Conservation (phyloP, 2,113 vertebrate genomes). For the Puffinus mauretanicus region DNA sequence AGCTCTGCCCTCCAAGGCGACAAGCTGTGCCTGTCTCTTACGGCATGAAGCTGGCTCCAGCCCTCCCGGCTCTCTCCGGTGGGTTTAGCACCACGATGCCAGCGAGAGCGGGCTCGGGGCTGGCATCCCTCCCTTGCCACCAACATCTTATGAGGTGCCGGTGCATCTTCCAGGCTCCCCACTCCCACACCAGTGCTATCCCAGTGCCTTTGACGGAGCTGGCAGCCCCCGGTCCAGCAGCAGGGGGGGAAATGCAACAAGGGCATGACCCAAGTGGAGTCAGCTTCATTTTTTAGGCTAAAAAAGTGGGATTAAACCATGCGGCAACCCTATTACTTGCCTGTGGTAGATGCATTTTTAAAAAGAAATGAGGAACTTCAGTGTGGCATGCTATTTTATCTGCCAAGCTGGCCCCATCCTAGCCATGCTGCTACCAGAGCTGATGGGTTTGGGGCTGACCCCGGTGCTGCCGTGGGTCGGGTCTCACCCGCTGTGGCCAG, state of each 20-base stretch:
- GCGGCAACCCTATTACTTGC: accelerated
- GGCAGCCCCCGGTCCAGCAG: not conserved
- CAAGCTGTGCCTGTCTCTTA: not conserved
- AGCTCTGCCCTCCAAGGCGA: not conserved
- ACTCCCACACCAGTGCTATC: not conserved
- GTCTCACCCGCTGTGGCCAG: not conserved
- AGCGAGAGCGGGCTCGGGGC: accelerated
- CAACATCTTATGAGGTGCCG: accelerated
- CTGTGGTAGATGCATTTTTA: not conserved
- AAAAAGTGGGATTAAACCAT: not conserved
- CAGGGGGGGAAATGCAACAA: too few species aligned
- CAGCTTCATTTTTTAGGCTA: not conserved
- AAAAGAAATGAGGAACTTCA: not conserved
- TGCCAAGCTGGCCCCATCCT: not conserved
- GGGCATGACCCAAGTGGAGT: accelerated
- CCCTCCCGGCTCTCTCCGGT: not conserved
- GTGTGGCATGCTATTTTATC: accelerated
- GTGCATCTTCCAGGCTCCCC: not conserved
- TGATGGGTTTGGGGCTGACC: not conserved
- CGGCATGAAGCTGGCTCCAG: not conserved
- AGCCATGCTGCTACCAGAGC: not conserved
- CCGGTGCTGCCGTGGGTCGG: accelerated
- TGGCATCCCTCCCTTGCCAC: not conserved
- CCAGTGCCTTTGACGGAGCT: not conserved
- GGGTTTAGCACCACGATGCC: accelerated